Evolutionary conservation across 2,797 vertebrate genomes (phyloP), one percentile per base, ranked within the genome.

Genomic region (Acanthopagrus latus): DNA sequence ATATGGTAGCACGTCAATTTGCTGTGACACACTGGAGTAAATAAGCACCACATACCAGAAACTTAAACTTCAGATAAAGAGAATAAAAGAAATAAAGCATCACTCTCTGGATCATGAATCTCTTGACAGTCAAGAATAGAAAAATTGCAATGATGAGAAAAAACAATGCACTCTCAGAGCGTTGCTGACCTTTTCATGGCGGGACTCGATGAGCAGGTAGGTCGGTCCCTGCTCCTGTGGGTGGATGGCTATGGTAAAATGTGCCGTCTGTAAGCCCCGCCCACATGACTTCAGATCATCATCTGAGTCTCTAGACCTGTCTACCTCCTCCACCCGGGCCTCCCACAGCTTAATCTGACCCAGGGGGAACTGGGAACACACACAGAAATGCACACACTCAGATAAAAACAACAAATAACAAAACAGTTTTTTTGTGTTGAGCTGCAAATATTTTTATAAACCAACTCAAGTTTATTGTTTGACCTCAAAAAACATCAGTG

Each of bases 291-390:
- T 97, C 70, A 96, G 95, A 69, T 97, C 96, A 57, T 98, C 96
- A 68, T 97, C 97, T 1, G 96, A 97, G 82, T 97, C 97, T 41
- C 93, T 96, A 4, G 97, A 97, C 86, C 96, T 92, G 89, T 98
- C 97, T 58, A 97, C 96, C 93, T 99, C 97, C 90, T 99, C 97
- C 75, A 99, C 96, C 71, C 92, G 94, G 2, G 97, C 97, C 78
- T 98, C 98, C 96, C 95, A 97, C 79, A 99, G 93, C 84, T 96
- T 98, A 86, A 99, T 97, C 94, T 99, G 98, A 85, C 98, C 98
- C 82, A 99, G 95, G n/a, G 98, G 98, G 91, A 99, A 99, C 98
- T 99, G 83, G 9, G n/a, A 74, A 64, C 48, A 74, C 57, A 69
- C 44, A 76, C 10, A 64, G 0, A 2, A 5, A 9, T 0, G 59